Percentiles rank a stretch among this genome's conserved stretches.
phyloP scores from a whole-genome alignment of 2,113 vertebrate species.

The Prietella phreatophila region DNA sequence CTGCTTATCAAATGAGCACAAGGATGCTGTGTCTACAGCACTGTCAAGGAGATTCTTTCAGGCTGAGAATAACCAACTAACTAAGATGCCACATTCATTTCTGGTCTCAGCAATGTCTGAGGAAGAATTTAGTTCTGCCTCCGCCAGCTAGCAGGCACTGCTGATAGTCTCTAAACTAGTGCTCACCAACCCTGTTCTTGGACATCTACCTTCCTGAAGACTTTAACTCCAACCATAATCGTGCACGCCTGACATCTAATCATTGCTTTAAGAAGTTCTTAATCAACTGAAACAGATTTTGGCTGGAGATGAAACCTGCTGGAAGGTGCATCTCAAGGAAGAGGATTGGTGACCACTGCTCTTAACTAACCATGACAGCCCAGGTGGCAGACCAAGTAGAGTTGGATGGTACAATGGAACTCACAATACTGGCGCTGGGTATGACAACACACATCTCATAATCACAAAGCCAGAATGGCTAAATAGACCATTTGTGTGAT shows the following conservation, averaged over 20 bases:
- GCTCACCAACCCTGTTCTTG: too few species aligned
- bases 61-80: not conserved
- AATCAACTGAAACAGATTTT: too few species aligned
- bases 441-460: not conserved
- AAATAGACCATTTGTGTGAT: not conserved
- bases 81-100: not conserved
- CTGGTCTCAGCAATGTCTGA: not conserved
- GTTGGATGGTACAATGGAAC: not conserved
- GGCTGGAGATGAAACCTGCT: too few species aligned
- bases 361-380: not conserved
- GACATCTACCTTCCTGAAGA: too few species aligned
- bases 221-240: too few species aligned
- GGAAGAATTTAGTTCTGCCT: not conserved
- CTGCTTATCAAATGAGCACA: too few species aligned
- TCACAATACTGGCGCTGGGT: not conserved
- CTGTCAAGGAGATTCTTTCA: not conserved
- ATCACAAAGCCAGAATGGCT: not conserved
- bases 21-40: not conserved
- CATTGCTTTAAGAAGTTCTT: too few species aligned
- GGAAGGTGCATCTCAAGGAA: too few species aligned
- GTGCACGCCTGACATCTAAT: too few species aligned
- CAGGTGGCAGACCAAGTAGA: not conserved
- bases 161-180: not conserved
- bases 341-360: not conserved
- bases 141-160: not conserved